Base-by-base conservation (phyloP, 2,113 vertebrate species). In the Stictonetta naevosa region DNA sequence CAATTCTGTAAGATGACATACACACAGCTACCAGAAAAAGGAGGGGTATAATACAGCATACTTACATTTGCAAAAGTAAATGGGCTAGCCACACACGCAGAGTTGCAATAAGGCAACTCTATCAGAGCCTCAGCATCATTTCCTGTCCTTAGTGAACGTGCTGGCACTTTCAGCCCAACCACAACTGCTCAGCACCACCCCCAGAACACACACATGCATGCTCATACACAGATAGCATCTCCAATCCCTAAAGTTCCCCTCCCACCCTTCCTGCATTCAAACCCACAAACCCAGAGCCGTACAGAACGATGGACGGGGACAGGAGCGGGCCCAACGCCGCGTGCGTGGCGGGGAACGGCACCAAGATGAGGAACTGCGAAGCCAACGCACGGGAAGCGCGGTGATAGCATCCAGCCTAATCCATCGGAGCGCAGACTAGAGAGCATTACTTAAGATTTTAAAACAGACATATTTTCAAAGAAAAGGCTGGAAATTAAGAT, bases 111-210 rank as follows among this genome's bases (percentile, higher is more conserved):
- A 86, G 50, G 50, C 67, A 69, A 59, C 78, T 58, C 56, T 50
- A 90, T 33, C 76, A 8, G 82, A 90, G 69, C 34, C 55, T 77
- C 48, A 77, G 46, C 85, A 73, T 81, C 68, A 77, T 58, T 97
- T 97, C 96, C 95, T 97, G 95, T 53, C 79, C 83, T 52, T 72
- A 69, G 52, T 55, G 87, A 90, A 64, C 72, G 59, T 4, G 25
- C 23, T 5, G 17, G 64, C 56, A 85, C 86, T 79, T 72, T 86
- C 77, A 86, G 67, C 38, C 48, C 83, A 74, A 60, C 93, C 92
- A 92, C 93, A 89, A 86, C 14, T 63, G 59, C 33, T 86, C 59
- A 16, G 48, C 5, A 50, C 25, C 58, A 63, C 58, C 42, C 34
- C 20, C n/a, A 36, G 44, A 36, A 42, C 36, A 53, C 55, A 28